Percentiles rank a stretch among this genome's conserved stretches.
These are phyloP conservation scores for Gallinago undulata DNA, from an alignment of 2,113 vertebrate genomes.

Conservation along the genomic window DNA sequence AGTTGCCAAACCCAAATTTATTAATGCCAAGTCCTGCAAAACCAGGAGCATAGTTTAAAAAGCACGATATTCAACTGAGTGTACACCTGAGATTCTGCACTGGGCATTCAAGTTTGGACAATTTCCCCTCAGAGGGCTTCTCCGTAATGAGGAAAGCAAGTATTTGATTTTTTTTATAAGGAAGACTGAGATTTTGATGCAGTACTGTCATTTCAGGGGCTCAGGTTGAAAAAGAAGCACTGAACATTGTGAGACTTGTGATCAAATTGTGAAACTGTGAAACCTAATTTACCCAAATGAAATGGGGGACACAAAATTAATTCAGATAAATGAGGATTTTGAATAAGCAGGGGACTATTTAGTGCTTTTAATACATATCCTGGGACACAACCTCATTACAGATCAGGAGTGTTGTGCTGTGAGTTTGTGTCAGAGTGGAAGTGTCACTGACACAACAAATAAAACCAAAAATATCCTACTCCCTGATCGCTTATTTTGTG, in stretches of 20 bases:
- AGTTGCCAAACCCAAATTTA: background rate
- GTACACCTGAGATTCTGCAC: background rate
- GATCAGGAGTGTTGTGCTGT: constrained; percentile 43
- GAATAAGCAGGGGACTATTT: constrained; percentile 64
- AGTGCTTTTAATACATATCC: constrained; percentile 57
- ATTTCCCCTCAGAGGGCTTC: background rate
- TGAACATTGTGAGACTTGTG: constrained; percentile 33
- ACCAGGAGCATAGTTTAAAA: background rate
- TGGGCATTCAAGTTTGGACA: background rate
- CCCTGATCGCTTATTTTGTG: constrained; percentile 59
- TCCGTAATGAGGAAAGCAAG: background rate
- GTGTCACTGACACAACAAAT: constrained; percentile 62
- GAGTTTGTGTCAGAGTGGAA: constrained; percentile 64
- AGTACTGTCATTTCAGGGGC: background rate
- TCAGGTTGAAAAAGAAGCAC: background rate
- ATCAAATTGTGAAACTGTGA: constrained; percentile 64
- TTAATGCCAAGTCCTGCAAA: background rate
- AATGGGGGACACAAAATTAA: constrained; percentile 64
- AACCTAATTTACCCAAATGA: constrained; percentile 65
- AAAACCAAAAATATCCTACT: constrained; percentile 59
- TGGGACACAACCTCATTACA: constrained; percentile 67
- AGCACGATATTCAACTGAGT: background rate
- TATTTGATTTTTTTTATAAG: background rate
- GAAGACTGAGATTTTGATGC: background rate
- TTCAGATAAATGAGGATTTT: constrained; percentile 68